Conservation (phyloP, 2,888 invertebrate species). For the Cryptus armator region DNA sequence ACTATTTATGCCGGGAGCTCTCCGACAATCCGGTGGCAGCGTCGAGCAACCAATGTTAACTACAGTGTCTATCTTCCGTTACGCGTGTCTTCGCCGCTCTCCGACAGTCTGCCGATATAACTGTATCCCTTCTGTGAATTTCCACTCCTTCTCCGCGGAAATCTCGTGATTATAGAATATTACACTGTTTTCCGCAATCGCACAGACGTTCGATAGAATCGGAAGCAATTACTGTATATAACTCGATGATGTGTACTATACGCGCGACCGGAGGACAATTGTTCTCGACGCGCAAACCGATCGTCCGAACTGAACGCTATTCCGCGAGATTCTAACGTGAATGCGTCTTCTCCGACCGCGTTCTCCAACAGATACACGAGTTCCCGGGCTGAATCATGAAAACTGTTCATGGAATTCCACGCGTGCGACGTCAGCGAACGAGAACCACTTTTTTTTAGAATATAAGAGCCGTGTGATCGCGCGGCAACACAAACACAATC, state of each 20-base stretch:
- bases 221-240: not conserved
- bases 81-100: not conserved
- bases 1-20: not conserved
- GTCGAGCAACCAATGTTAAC: not conserved
- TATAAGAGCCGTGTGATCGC: not conserved
- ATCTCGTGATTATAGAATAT: not conserved
- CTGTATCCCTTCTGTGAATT: not conserved
- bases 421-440: conserved; percentile 44
- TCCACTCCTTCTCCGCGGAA: not conserved
- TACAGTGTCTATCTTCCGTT: not conserved
- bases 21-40: not conserved
- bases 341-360: conserved; percentile 24
- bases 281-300: conserved; percentile 13
- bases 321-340: conserved; percentile 55
- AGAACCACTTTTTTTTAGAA: conserved; percentile 34
- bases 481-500: not conserved
- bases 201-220: too few species aligned
- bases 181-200: not conserved
- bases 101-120: not conserved
- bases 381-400: conserved; percentile 54
- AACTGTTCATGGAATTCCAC: conserved; percentile 61
- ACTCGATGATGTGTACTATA: not conserved
- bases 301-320: conserved; percentile 55
- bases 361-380: conserved; percentile 32
- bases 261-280: not conserved